Percentiles rank a stretch among this genome's conserved stretches.
Evolutionary conservation across 2,888 invertebrate genomes (phyloP).

Genomic region (Drosophila koepferae): DNA sequence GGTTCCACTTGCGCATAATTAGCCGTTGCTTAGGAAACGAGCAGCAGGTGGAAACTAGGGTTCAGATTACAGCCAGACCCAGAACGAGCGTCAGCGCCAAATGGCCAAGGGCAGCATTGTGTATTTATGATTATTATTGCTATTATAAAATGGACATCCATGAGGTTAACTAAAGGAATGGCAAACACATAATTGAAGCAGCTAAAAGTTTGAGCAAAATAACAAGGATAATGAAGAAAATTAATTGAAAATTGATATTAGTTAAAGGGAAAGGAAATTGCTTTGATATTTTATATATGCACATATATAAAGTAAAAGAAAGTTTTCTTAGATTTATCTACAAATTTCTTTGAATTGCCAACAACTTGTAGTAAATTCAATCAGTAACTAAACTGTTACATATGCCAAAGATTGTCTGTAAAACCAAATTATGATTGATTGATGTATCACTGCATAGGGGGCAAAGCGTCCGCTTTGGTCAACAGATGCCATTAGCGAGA

Average conservation of each 20-base stretch:
- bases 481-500: slow-evolving; percentile 9
- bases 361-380: slow-evolving; percentile 16
- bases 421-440: slow-evolving; percentile 29
- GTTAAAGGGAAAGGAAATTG: no score
- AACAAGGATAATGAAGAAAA: slow-evolving; percentile 7
- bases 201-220: slow-evolving; percentile 21
- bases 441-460: slow-evolving; percentile 6
- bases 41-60: slow-evolving; percentile 11
- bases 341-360: neutral
- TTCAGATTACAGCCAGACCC: slow-evolving; percentile 16
- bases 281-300: no score
- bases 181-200: slow-evolving; percentile 9
- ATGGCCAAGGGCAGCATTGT: slow-evolving; percentile 9
- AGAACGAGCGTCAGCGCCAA: neutral
- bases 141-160: slow-evolving; percentile 20
- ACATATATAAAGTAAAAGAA: no score
- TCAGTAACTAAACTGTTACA: slow-evolving; percentile 9
- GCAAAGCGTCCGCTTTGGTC: slow-evolving; percentile 1
- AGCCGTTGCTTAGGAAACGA: slow-evolving; percentile 33
- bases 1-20: slow-evolving; percentile 69
- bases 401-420: neutral
- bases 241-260: neutral
- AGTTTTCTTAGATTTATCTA: neutral
- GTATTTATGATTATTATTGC: slow-evolving; percentile 40
- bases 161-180: slow-evolving; percentile 1